These are phyloP conservation scores for Nematolebias whitei DNA, from an alignment of 2,113 vertebrate genomes.

Conservation along the genomic window DNA sequence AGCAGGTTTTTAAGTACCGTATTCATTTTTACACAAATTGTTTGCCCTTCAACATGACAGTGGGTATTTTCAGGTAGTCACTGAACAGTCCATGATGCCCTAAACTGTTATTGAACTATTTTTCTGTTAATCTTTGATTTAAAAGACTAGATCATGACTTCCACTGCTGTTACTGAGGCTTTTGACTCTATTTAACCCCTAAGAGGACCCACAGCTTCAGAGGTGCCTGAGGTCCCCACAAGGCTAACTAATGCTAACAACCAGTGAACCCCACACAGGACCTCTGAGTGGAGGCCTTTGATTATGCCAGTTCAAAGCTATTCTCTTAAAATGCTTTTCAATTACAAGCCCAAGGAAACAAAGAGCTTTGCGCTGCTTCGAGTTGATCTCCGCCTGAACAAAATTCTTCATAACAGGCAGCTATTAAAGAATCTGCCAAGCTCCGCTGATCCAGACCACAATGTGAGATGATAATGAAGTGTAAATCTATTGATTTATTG, in stretches of 20 bases:
- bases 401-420: not conserved
- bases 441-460: conserved; percentile 17
- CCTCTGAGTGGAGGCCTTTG: conserved; percentile 13
- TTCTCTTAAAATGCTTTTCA: conserved; percentile 22
- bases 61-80: too few species aligned
- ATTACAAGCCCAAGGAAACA: conserved; percentile 32
- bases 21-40: too few species aligned
- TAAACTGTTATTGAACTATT: too few species aligned
- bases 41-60: too few species aligned
- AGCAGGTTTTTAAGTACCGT: too few species aligned
- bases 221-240: conserved; percentile 30
- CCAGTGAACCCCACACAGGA: not conserved
- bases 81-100: too few species aligned
- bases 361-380: conserved; percentile 9
- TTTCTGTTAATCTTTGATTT: too few species aligned
- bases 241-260: conserved; percentile 52
- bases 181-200: conserved; percentile 31
- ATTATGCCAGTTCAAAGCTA: not conserved
- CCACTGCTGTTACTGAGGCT: conserved; percentile 1
- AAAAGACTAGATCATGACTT: conserved; percentile 20
- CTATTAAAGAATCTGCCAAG: not conserved
- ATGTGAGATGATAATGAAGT: conserved; percentile 27
- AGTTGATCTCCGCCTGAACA: conserved; percentile 5
- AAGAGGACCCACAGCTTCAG: conserved; percentile 30
- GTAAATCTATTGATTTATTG: conserved; percentile 43